Evolutionary conservation across 2,797 vertebrate species (phyloP).

Genomic region (Monodelphis domestica): DNA sequence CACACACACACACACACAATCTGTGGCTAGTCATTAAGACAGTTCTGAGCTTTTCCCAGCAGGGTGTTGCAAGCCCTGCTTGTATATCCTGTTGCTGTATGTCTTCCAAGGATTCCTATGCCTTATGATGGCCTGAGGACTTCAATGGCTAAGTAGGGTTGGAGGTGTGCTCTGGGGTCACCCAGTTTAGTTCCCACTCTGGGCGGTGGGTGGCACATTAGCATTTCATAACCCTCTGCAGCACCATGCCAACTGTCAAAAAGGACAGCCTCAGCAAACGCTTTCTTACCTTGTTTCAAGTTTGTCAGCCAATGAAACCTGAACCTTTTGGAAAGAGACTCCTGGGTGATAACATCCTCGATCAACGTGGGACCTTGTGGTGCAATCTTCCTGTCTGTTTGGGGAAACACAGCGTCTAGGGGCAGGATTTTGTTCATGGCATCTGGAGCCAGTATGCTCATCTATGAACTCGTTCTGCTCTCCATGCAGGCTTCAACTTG

Average conservation of each 20-base stretch:
- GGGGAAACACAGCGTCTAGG: slow-evolving; percentile 62
- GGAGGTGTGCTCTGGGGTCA: neutral
- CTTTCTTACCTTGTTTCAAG: slow-evolving; percentile 39
- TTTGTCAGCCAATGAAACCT: slow-evolving; percentile 57
- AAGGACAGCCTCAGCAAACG: neutral
- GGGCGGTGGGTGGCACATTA: neutral
- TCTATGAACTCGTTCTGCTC: slow-evolving; percentile 77
- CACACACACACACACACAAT: neutral
- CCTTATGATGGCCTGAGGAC: slow-evolving; percentile 2
- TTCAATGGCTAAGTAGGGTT: neutral
- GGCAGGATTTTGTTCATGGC: slow-evolving; percentile 60
- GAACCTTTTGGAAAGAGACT: slow-evolving; percentile 69
- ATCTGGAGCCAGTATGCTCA: slow-evolving; percentile 70
- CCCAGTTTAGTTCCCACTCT: slow-evolving; percentile 1
- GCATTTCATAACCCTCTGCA: slow-evolving; percentile 3
- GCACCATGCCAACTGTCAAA: slow-evolving; percentile 32
- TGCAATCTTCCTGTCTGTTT: slow-evolving; percentile 62
- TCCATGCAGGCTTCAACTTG: slow-evolving; percentile 76
- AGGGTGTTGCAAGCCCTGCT: neutral
- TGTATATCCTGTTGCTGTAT: slow-evolving; percentile 15
- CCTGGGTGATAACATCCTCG: slow-evolving; percentile 63
- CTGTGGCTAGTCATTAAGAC: slow-evolving; percentile 15
- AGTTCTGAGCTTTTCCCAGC: slow-evolving; percentile 6
- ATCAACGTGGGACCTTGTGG: neutral
- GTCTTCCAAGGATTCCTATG: slow-evolving; percentile 37